A percentile compares a stretch with the other conserved stretches of the same genome.
phyloP scores from a whole-genome alignment of 2,113 vertebrate species.

The Bagarius yarrelli region DNA sequence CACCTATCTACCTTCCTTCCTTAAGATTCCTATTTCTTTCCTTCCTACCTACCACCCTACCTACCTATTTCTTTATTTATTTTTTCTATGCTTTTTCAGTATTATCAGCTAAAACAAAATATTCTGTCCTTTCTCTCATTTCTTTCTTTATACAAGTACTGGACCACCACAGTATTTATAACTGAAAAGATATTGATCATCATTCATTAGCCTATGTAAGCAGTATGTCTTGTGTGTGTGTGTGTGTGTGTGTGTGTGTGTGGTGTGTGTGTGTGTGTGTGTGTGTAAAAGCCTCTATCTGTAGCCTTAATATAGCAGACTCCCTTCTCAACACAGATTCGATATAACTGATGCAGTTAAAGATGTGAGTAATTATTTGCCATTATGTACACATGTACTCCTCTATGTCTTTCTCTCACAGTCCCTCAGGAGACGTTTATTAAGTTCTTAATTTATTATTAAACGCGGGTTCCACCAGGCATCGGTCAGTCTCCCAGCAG shows the following conservation, averaged over 20 bases:
- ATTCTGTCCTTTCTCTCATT: not conserved
- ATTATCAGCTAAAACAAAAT: too few species aligned
- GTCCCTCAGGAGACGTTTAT: slow-evolving; percentile 58
- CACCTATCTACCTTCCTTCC: not conserved
- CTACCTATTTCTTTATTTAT: not conserved
- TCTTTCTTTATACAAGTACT: not conserved
- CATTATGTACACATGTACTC: slow-evolving; percentile 14
- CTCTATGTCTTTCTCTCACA: not conserved
- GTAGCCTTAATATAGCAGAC: too few species aligned
- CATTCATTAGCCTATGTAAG: not conserved
- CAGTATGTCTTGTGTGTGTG: slow-evolving; percentile 1
- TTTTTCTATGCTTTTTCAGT: too few species aligned
- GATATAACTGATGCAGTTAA: not conserved
- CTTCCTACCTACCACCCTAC: not conserved
- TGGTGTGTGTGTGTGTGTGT: slow-evolving; percentile 6
- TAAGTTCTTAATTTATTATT: slow-evolving; percentile 84
- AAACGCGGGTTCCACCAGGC: slow-evolving; percentile 78
- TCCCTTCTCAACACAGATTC: slow-evolving; percentile 3
- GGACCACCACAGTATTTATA: not conserved
- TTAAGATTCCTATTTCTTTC: not conserved
- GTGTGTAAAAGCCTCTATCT: not conserved
- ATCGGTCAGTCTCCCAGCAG: slow-evolving; percentile 68
- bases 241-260: slow-evolving; percentile 8
- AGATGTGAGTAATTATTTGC: slow-evolving; percentile 19
- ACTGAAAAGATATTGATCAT: not conserved